Conservation (phyloP, 2,888 invertebrate species). For the Cantharis flavilabris region DNA sequence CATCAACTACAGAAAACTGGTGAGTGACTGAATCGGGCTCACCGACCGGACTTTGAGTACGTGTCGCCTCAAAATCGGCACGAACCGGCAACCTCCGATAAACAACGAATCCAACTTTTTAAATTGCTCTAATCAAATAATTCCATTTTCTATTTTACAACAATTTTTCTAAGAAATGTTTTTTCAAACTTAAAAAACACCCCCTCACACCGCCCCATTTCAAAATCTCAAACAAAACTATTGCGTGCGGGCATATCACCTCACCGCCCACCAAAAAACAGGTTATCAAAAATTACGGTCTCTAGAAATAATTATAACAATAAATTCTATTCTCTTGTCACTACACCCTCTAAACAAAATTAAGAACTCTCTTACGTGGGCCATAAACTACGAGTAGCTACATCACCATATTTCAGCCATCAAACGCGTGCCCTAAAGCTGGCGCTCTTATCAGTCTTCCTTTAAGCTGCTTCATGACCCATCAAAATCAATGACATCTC, state of each 20-base stretch:
- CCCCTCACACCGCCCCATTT: neutral
- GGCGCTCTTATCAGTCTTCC: neutral
- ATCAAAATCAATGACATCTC: neutral
- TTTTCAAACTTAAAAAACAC: neutral
- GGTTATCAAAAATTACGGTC: neutral
- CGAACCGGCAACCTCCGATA: slow-evolving; percentile 8
- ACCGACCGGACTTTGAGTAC: slow-evolving; percentile 32
- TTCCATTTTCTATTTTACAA: neutral
- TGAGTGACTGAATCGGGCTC: slow-evolving; percentile 30
- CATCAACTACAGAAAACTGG: slow-evolving; percentile 5
- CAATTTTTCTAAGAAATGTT: neutral
- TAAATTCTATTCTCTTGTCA: neutral
- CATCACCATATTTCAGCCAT: neutral
- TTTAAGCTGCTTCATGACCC: neutral
- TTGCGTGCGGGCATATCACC: neutral
- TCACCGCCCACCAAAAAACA: neutral
- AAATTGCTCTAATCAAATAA: slow-evolving; percentile 6
- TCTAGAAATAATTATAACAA: neutral
- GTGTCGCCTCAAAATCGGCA: slow-evolving; percentile 23
- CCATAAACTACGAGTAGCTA: neutral
- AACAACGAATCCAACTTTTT: slow-evolving; percentile 7
- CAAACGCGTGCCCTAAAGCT: neutral
- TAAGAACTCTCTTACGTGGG: neutral
- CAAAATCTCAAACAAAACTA: neutral
- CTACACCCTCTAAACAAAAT: neutral